Percentiles rank a stretch among this genome's conserved stretches.
Evolutionary conservation across 2,888 invertebrate genomes (phyloP).

Genomic region (Phalera bucephala): DNA sequence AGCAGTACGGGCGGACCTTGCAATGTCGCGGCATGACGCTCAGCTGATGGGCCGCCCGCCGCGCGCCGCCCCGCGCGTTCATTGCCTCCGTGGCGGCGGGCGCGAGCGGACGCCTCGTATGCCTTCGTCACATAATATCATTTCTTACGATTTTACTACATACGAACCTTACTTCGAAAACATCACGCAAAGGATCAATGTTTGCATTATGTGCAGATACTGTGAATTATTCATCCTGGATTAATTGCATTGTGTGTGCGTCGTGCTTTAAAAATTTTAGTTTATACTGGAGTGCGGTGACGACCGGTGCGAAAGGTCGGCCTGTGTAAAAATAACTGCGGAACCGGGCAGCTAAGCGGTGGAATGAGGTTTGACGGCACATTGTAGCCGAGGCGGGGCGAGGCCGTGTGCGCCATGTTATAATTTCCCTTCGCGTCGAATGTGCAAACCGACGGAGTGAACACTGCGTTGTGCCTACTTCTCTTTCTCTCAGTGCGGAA

Average conservation of each 20-base stretch:
- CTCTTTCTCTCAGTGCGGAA: slow-evolving; percentile 69
- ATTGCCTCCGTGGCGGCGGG: slow-evolving; percentile 86
- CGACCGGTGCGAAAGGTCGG: slow-evolving; percentile 82
- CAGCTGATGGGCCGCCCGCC: slow-evolving; percentile 78
- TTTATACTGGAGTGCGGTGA: slow-evolving; percentile 73
- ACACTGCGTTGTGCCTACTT: slow-evolving; percentile 69
- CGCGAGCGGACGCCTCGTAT: slow-evolving; percentile 68
- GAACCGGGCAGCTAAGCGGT: slow-evolving; percentile 80
- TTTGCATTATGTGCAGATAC: slow-evolving; percentile 23
- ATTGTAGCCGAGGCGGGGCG: slow-evolving; percentile 81
- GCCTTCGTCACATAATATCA: slow-evolving; percentile 39
- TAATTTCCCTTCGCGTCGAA: slow-evolving; percentile 81
- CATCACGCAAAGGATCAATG: slow-evolving; percentile 15
- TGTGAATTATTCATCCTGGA: slow-evolving; percentile 23
- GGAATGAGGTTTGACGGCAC: slow-evolving; percentile 83
- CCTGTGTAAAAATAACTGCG: slow-evolving; percentile 83
- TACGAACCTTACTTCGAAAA: slow-evolving; percentile 24
- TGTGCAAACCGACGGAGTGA: slow-evolving; percentile 75
- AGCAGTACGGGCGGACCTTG: slow-evolving; percentile 80
- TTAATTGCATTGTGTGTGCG: slow-evolving; percentile 65
- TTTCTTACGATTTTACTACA: slow-evolving; percentile 34
- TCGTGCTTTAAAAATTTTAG: slow-evolving; percentile 52
- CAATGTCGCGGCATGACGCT: slow-evolving; percentile 84
- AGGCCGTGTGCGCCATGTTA: slow-evolving; percentile 80
- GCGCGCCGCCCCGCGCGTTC: slow-evolving; percentile 85